phyloP scores from a whole-genome alignment of 2,888 invertebrate genomes.

The Erebia epiphron region DNA sequence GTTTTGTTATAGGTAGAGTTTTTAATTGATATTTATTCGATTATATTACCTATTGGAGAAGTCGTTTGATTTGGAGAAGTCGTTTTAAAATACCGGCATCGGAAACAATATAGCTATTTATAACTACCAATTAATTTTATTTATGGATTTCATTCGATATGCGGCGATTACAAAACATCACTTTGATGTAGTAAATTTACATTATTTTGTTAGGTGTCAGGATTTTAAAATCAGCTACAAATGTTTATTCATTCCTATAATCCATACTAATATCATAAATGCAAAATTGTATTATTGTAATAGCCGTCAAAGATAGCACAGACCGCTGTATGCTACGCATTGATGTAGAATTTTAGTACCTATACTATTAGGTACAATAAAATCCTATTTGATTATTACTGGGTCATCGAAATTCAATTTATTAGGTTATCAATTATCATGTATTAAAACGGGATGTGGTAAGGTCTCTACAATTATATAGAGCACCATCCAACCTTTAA shows the following conservation, averaged over 20 bases:
- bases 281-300: too few species aligned
- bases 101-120: slow-evolving; percentile 28
- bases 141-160: slow-evolving; percentile 19
- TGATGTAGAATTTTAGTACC: too few species aligned
- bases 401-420: too few species aligned
- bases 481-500: too few species aligned
- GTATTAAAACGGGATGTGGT: too few species aligned
- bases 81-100: slow-evolving; percentile 21
- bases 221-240: slow-evolving; percentile 15
- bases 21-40: slow-evolving; percentile 27
- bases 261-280: background rate
- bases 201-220: slow-evolving; percentile 16
- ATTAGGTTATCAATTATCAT: too few species aligned
- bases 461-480: too few species aligned
- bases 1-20: background rate
- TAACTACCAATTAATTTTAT: slow-evolving; percentile 23
- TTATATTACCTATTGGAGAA: slow-evolving; percentile 12
- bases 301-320: too few species aligned
- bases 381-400: too few species aligned
- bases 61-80: slow-evolving; percentile 11
- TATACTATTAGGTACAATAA: too few species aligned
- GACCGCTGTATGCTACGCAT: too few species aligned
- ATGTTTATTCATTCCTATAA: background rate
- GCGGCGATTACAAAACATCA: slow-evolving; percentile 22
- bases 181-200: slow-evolving; percentile 9